Percentiles rank a stretch among this genome's conserved stretches.
Conservation (phyloP, 2,888 invertebrate species). For the Ernsta delagoae region DNA sequence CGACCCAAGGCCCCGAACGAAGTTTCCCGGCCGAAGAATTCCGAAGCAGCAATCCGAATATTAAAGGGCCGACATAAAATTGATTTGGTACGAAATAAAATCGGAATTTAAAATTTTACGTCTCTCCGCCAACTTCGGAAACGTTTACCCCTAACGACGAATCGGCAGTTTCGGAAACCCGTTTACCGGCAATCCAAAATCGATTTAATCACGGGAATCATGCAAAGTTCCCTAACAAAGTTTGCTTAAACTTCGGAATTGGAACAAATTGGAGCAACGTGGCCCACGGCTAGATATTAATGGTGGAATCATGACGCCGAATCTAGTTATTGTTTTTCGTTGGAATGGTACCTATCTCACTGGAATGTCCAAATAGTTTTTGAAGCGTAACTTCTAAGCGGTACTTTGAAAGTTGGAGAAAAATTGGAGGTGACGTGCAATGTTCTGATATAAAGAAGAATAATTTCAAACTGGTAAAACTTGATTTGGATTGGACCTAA, state of each 20-base stretch:
- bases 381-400: not conserved
- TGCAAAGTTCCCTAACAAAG: constrained; percentile 76
- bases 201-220: constrained; percentile 82
- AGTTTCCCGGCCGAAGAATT: constrained; percentile 29
- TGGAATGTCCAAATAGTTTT: constrained; percentile 6
- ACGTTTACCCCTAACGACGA: constrained; percentile 73
- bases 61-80: constrained; percentile 33
- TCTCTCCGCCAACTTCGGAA: constrained; percentile 54
- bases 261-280: constrained; percentile 80
- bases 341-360: constrained; percentile 33
- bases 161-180: constrained; percentile 75
- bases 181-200: constrained; percentile 78
- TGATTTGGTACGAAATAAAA: constrained; percentile 57
- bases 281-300: constrained; percentile 77
- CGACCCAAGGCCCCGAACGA: not conserved
- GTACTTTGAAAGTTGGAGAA: not conserved
- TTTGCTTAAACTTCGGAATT: constrained; percentile 78
- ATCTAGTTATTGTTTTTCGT: constrained; percentile 58
- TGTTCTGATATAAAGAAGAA: not conserved
- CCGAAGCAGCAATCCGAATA: constrained; percentile 32
- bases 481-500: too few relatives aligned
- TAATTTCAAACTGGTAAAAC: not conserved
- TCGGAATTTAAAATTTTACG: constrained; percentile 62
- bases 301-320: constrained; percentile 72
- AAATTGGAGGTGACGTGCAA: not conserved